Base-by-base conservation (phyloP, 2,797 vertebrate species). In the Arremon brunneinucha region DNA sequence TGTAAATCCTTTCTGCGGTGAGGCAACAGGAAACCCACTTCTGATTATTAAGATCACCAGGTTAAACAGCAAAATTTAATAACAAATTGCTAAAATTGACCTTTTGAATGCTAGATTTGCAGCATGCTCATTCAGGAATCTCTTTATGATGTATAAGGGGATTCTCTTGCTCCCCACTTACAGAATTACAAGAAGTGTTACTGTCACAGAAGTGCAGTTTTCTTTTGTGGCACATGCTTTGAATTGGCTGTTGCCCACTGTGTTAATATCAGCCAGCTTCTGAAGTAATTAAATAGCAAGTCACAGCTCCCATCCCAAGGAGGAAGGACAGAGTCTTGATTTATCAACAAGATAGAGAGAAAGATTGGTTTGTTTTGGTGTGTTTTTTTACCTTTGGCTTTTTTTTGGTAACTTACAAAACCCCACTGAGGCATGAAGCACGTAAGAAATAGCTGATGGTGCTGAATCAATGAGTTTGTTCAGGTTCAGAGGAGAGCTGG, bases 351-450 rank as follows among this genome's bases (percentile, higher is more conserved):
- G 30, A 39, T 67, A 55, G 79, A 72, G 11, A 20, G 27, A 37
- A 74, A n/a, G 7, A 16, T 78, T 81, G 28, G 10, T 69, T 78
- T 81, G 32, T 8, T 69, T 63, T 69, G 4, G 2, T 18, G 11
- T 35, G 34, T 6, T 28, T 28, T 62, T 89, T 80, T 18, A 27
- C 39, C 23, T 81, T 74, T 43, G 43, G 1, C 2, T 14, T 67
- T 2, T 35, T 24, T 34, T 19, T 27, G 1, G 5, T 56, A 32
- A 20, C 3, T 1, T 55, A 5, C 49, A 18, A 52, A 74, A 83
- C 44, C 3, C 3, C 0, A 0, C 26, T 41, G 49, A 95, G 81
- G 50, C 21, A 2, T 12, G 41, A 78, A 74, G 34, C 1, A 0
- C 0, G 0, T 43, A 71, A 53, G 62, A 75, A 56, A 44, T 49